Base-by-base conservation (phyloP, 2,113 vertebrate genomes). In the Gorilla gorilla region DNA sequence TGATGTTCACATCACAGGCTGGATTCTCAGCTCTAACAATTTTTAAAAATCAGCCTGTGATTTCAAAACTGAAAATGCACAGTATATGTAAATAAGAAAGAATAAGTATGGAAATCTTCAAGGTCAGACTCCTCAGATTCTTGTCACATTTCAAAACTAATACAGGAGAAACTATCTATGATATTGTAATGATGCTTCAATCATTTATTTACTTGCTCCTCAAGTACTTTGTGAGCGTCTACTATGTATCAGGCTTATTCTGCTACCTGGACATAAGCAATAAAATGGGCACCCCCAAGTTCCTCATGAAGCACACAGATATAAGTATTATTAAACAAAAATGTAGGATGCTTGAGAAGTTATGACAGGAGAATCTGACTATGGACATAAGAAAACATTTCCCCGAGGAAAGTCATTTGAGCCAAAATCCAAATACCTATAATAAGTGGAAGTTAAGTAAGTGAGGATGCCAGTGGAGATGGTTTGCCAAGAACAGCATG, bases 1-100 rank as follows among this genome's bases (percentile, higher is more conserved):
- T 94, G 59, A 95, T 78, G 91, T 97, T 94, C 82, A 89, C 10
- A 91, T 78, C 13, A 84, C 23, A 91, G n/a, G 8, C 61, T 94
- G 38, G 90, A 85, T 94, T 81, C n/a, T 81, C 48, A 80, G 48
- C 8, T 57, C 52, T 25, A 50, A 30, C 22, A 45, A 22, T 73
- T 81, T 14, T n/a, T 50, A 93, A 96, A 81, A 75, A 32, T 72
- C 50, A 89, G 55, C 23, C 22, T 90, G 17, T 50, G 23, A 93
- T 94, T 96, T 68, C 91, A 50, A 94, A 94, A 84, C 22, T 68
- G 57, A 10, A 87, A 79, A 96, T 80, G 10, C 27, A 96, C 75
- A 45, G 30, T 64, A 66, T 35, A 59, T 89, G 18, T 50, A 90
- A 94, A 64, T 93, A 82, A 89, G 5, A 85, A 95, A 82, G 35